Conservation (phyloP, 2,113 vertebrate species). For the Ellobius talpinus region DNA sequence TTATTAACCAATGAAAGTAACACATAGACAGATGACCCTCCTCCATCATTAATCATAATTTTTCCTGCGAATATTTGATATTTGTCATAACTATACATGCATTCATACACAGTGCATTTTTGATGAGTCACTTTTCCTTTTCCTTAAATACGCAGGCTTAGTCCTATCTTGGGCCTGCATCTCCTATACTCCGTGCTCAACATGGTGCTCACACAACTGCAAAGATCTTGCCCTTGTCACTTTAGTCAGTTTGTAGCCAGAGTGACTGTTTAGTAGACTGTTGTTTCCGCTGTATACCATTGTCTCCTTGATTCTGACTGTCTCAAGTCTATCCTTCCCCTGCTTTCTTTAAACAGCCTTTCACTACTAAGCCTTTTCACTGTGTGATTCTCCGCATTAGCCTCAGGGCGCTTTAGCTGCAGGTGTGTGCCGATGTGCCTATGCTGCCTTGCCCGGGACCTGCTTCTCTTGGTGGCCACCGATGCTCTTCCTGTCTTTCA, state of each 20-base stretch:
- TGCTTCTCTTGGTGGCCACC: neutral
- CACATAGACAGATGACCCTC: no score
- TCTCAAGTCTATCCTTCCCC: neutral
- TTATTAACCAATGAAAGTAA: no score
- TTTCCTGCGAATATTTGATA: conserved; percentile 56
- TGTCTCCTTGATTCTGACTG: neutral
- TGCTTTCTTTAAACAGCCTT: no score
- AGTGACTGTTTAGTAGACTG: neutral
- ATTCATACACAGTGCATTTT: conserved; percentile 19
- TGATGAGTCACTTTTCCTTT: conserved; percentile 1
- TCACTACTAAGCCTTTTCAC: neutral
- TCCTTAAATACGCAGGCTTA: neutral
- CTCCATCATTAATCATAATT: conserved; percentile 17
- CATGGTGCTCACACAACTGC: neutral
- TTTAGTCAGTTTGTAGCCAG: neutral
- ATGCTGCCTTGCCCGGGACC: neutral
- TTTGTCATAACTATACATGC: neutral
- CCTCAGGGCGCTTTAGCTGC: no score
- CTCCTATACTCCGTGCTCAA: neutral
- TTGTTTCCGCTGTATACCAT: neutral
- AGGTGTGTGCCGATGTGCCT: no score
- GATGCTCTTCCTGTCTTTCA: neutral
- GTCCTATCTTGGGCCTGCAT: neutral
- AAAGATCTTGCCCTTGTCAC: neutral
- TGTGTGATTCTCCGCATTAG: neutral